Conservation (phyloP, 2,113 vertebrate species). For the Ia io region DNA sequence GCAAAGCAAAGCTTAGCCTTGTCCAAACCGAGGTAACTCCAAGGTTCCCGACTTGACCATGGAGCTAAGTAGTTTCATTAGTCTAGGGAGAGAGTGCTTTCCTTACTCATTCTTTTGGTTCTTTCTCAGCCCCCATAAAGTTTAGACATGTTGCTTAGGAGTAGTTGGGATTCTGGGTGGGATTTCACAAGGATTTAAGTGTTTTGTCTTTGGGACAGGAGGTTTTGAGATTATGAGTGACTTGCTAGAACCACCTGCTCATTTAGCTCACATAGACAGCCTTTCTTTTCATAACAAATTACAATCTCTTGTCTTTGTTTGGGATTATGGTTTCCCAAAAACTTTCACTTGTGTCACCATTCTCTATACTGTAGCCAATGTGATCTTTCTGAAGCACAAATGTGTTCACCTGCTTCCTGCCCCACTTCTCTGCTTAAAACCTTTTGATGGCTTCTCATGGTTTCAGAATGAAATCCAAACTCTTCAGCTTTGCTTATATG, state of each 20-base stretch:
- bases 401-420: not conserved
- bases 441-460: not conserved
- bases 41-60: not conserved
- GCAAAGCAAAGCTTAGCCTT: not conserved
- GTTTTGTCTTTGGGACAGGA: not conserved
- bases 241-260: not conserved
- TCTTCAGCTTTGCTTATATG: not conserved
- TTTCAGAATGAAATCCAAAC: conserved; percentile 12
- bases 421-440: conserved; percentile 15
- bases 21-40: not conserved
- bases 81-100: not conserved
- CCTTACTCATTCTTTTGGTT: not conserved
- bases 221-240: not conserved
- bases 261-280: not conserved
- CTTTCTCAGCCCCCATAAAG: not conserved
- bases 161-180: not conserved
- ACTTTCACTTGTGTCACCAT: not conserved
- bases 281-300: not conserved
- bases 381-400: not conserved
- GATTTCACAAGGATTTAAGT: not conserved
- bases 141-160: not conserved
- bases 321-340: not conserved
- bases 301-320: not conserved
- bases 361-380: not conserved
- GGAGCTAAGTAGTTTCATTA: not conserved